Base-by-base conservation (phyloP, 1,140 invertebrate genomes). In the Drosophila funebris region DNA sequence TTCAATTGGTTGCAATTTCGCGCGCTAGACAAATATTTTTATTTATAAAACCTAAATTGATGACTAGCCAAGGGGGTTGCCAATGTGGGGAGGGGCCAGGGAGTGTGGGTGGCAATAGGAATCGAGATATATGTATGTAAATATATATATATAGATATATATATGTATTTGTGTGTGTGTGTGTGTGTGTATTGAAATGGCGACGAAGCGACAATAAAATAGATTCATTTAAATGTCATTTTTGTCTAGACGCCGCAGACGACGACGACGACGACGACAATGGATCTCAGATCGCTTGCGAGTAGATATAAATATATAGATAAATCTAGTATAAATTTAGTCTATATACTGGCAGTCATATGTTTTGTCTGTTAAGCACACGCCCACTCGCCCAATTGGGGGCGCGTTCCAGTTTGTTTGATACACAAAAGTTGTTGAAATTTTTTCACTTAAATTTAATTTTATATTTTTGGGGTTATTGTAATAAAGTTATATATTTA, bases 171-270 rank as follows among this genome's bases (percentile, higher is more conserved):
- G 18, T 44, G 9, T 58, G 29, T 50, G 18, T 60, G 20, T 46
- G 5, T n/a, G n/a, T n/a, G n/a, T 58, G 22, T 33, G 1, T 57
- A 43, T 41, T 41, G 27, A 69, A 84, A 62, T 60, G 73, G 68
- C 81, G 80, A 70, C 84, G 80, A 85, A 67, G 82, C 79, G 62
- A 71, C 80, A 88, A 89, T 88, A 88, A 88, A 88, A 88, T 88
- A 88, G 84, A 88, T 88, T 88, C 78, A 88, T 88, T 88, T 88
- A 88, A 88, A 88, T 88, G 83, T 88, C 83, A 88, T 88, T 88
- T 88, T 89, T 68, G 83, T 88, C 83, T 88, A 88, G 83, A 88
- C 83, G 67, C 43, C 71, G 43, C 36, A 58, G 69, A 77, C 78
- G 33, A 50, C 69, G 57, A 39, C 71, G 48, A 54, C 72, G 53